Base-by-base conservation (phyloP, 2,113 vertebrate genomes). In the Montifringilla adamsi region DNA sequence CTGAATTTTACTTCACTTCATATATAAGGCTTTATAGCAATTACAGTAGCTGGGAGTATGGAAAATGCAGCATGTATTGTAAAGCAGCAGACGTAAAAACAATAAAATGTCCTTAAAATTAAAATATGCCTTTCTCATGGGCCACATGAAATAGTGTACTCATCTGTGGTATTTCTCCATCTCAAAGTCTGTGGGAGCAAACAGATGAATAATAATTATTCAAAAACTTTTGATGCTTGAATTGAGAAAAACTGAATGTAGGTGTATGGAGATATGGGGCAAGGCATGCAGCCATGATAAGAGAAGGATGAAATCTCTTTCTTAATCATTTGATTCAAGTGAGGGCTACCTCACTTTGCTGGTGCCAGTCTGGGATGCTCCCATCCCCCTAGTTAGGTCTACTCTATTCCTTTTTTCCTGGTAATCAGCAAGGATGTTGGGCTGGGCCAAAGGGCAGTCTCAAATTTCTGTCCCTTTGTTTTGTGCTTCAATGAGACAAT, bases 1-100 rank as follows among this genome's bases (percentile, higher is more conserved):
- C 47, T 85, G 44, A 78, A 41, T 84, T 89, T 78, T 93, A 31
- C 44, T 89, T 89, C 0, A 46, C 58, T 89, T 94, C n/a, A 63
- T 75, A 24, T 37, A 12, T 27, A 44, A 35, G 33, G 27, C 8
- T 83, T 89, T 56, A 59, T 55, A 75, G 46, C 37, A 74, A 74
- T 78, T 85, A 62, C 9, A 31, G 6, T 46, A 77, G 39, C 50
- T 80, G 39, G 44, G 11, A 70, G 5, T 24, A 37, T 67, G 26
- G 17, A 5, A 90, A 74, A 69, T 43, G 28, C 31, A 72, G 4
- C 10, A 21, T 56, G 5, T 55, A 31, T 39, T 72, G 13, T 22
- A 70, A 86, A 84, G 22, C 43, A 66, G 6, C 13, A 24, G 52
- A 62, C 3, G 27, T 27, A 79, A 87, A 89, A 93, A 24, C 24